Evolutionary conservation across 2,888 invertebrate species (phyloP).

Genomic region (Mythimna impura): DNA sequence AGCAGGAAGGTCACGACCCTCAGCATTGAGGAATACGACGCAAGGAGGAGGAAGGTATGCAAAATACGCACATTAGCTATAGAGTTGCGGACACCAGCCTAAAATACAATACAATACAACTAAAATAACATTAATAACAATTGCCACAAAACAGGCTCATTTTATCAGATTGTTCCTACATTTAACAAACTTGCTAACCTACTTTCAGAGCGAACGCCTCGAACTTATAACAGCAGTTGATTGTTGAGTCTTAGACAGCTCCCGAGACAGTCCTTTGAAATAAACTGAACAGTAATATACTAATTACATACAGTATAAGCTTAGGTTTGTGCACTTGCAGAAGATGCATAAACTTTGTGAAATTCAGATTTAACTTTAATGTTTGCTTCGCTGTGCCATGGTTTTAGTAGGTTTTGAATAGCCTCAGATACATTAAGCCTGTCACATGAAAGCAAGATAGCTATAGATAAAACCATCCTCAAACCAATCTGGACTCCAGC

Average conservation of each 20-base stretch:
- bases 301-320: constrained; percentile 33
- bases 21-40: too few relatives aligned
- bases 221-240: constrained; percentile 30
- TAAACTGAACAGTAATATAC: constrained; percentile 12
- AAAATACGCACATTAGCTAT: too few relatives aligned
- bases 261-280: constrained; percentile 28
- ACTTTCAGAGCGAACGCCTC: constrained; percentile 21
- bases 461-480: too few relatives aligned
- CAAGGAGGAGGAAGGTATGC: too few relatives aligned
- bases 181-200: constrained; percentile 31
- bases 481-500: too few relatives aligned
- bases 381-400: too few relatives aligned
- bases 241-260: constrained; percentile 22
- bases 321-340: constrained; percentile 4
- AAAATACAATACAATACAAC: too few relatives aligned
- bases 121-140: neutral
- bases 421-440: too few relatives aligned
- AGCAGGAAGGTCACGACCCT: too few relatives aligned
- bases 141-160: constrained; percentile 1
- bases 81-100: too few relatives aligned
- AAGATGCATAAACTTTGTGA: neutral
- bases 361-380: neutral
- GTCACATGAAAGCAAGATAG: too few relatives aligned
- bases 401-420: too few relatives aligned
- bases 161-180: constrained; percentile 12